Conservation (phyloP, 2,113 vertebrate species). For the Benitochromis conjunctus region DNA sequence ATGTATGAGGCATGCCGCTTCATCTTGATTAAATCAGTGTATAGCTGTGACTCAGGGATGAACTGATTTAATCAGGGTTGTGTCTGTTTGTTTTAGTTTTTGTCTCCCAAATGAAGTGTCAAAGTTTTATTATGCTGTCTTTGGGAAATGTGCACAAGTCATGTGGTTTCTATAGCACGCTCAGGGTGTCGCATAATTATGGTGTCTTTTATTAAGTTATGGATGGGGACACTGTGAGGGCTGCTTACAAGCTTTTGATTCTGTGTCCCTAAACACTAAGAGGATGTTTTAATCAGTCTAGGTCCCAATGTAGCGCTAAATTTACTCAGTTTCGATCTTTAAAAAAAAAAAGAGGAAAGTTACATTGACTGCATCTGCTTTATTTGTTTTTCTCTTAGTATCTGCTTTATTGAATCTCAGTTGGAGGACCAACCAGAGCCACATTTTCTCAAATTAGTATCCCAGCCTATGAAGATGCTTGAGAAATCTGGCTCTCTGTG, state of each 20-base stretch:
- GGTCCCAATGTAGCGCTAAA: constrained; percentile 36
- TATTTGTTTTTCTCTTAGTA: background rate
- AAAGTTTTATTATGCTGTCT: constrained; percentile 20
- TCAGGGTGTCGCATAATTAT: constrained; percentile 15
- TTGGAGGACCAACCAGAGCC: background rate
- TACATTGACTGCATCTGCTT: background rate
- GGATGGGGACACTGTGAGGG: background rate
- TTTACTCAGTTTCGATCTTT: constrained; percentile 20
- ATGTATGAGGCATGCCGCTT: background rate
- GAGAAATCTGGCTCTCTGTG: background rate
- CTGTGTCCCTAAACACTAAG: constrained; percentile 9
- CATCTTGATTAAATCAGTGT: background rate
- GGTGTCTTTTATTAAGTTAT: constrained; percentile 25
- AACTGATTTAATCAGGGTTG: constrained; percentile 14
- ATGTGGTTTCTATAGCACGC: constrained; percentile 9
- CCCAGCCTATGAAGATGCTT: background rate
- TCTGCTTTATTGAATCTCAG: background rate
- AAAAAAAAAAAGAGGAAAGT: background rate
- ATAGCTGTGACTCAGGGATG: background rate
- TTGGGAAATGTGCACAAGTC: constrained; percentile 20
- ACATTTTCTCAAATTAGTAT: background rate
- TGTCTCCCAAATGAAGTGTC: constrained; percentile 12
- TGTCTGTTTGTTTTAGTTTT: constrained; percentile 7
- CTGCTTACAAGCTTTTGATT: constrained; percentile 25
- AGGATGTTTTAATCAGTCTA: constrained; percentile 49